Base-by-base conservation (phyloP, 2,888 invertebrate species). In the Philaethria dido region DNA sequence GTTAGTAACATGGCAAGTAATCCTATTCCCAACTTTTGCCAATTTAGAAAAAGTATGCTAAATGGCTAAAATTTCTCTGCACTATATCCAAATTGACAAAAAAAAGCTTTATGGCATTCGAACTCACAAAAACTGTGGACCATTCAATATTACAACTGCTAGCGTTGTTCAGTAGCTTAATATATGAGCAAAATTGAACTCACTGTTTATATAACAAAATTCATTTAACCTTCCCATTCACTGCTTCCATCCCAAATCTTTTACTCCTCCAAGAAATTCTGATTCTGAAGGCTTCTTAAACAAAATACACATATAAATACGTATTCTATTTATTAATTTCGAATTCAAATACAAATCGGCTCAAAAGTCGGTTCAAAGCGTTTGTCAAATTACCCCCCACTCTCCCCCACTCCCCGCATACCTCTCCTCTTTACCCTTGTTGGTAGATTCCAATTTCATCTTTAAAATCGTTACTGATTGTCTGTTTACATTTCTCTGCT, bases 401-500 rank as follows among this genome's bases (percentile, higher is more conserved):
- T 74, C 73, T 75, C 76, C 73, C 71, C 71, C 74, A 73, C 76
- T 72, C 75, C 73, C n/a, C n/a, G n/a, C n/a, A n/a, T 71, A 66
- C 76, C 70, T 69, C 50, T n/a, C 6, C 48, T 16, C 20, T 11
- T 18, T 16, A 69, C 75, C 76, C 78, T 78, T 77, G 74, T 76
- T 76, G 75, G 76, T 77, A 69, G 80, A 81, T 81, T 83, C 81
- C 80, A 84, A 85, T 86, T 88, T 85, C 85, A 87, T 88, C 85
- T 88, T 88, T 87, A 86, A 90, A 91, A 87, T 86, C 81, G 82
- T 81, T 83, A 82, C 87, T 91, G 91, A 91, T 89, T 92, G 89
- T 91, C 86, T 91, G 88, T 91, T 92, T 90, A 87, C 89, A 85
- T 87, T 88, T 80, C 84, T 84, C 80, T 83, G 90, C 84, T 85